A percentile compares a stretch with the other conserved stretches of the same genome.
Conservation (phyloP, 2,888 invertebrate species). For the Gerris lacustris region DNA sequence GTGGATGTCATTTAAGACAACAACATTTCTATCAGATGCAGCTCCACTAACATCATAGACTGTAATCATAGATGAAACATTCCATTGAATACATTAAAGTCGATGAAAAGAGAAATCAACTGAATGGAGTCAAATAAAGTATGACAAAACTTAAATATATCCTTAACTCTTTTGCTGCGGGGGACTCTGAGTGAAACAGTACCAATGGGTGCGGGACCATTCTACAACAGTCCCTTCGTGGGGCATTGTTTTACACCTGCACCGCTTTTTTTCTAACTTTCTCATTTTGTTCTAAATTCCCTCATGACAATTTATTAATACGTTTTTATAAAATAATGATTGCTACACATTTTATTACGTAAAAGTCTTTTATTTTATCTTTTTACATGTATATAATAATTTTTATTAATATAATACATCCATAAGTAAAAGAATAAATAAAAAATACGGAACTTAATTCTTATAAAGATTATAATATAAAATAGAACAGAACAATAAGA, state of each 20-base stretch:
- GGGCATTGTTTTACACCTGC: too few species aligned
- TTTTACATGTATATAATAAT: background rate
- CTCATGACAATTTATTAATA: too few species aligned
- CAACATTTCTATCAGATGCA: conserved; percentile 85
- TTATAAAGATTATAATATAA: too few species aligned
- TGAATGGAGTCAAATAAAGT: background rate
- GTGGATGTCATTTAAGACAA: conserved; percentile 97
- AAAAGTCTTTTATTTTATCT: background rate
- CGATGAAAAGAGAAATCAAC: conserved; percentile 16
- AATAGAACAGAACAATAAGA: too few species aligned
- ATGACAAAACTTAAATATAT: too few species aligned
- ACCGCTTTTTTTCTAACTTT: too few species aligned
- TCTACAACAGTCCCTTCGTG: too few species aligned
- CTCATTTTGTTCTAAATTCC: too few species aligned
- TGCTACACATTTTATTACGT: background rate
- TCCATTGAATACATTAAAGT: conserved; percentile 20
- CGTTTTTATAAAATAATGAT: background rate
- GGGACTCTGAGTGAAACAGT: too few species aligned
- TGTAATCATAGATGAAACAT: conserved; percentile 35
- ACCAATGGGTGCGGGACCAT: too few species aligned
- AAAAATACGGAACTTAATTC: too few species aligned
- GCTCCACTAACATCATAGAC: conserved; percentile 94
- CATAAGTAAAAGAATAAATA: background rate
- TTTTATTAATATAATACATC: background rate
- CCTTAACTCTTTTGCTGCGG: too few species aligned